Conservation (phyloP, 2,888 invertebrate genomes). For the Anoplius nigerrimus region DNA sequence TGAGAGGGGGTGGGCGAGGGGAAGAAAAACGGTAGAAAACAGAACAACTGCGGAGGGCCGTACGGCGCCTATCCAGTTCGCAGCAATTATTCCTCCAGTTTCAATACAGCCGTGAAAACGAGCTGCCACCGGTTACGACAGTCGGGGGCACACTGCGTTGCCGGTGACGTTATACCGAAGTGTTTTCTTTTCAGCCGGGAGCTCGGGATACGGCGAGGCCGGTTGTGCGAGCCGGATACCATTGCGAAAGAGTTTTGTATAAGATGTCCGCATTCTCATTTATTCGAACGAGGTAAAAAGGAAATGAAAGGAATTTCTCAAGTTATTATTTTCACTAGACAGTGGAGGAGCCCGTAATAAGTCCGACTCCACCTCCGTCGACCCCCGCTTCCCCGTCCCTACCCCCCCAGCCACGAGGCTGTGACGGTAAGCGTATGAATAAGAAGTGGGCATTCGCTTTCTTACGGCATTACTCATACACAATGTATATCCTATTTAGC, state of each 20-base stretch:
- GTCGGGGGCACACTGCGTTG: conserved; percentile 12
- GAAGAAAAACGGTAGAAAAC: neutral
- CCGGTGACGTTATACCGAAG: conserved; percentile 26
- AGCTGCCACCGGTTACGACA: conserved; percentile 28
- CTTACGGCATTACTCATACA: no score
- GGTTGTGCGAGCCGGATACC: conserved; percentile 10
- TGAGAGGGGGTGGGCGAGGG: no score
- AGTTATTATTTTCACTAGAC: conserved; percentile 28
- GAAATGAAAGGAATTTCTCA: conserved; percentile 36
- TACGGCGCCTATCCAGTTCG: no score
- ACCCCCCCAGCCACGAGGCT: no score
- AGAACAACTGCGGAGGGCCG: neutral
- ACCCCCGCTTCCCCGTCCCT: no score
- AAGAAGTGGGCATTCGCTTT: no score
- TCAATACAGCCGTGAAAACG: conserved; percentile 22
- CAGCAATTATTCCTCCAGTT: conserved; percentile 3
- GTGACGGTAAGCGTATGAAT: no score
- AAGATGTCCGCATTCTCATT: conserved; percentile 7
- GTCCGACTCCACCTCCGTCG: conserved; percentile 28
- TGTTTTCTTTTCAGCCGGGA: conserved; percentile 21
- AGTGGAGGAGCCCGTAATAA: conserved; percentile 39
- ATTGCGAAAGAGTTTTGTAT: conserved; percentile 23
- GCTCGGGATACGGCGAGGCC: neutral
- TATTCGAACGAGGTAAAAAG: conserved; percentile 23
- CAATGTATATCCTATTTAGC: no score